Evolutionary conservation across 1,140 invertebrate genomes (phyloP).

Genomic region (Diorhabda sublineata): DNA sequence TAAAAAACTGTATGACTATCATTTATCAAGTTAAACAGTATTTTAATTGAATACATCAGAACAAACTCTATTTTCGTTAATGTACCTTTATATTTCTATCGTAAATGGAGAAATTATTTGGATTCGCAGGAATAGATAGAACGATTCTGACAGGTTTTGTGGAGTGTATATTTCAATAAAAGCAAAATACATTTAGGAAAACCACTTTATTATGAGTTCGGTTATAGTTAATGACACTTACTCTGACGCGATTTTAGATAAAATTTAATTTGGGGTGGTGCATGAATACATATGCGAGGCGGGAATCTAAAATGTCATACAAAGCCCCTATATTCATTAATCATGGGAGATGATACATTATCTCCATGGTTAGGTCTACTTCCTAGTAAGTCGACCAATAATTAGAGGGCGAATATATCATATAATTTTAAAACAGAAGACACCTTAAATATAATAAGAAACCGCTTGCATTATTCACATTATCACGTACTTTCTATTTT

Average conservation of each 20-base stretch:
- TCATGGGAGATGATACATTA: slow-evolving; percentile 34
- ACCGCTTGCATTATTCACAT: too few relatives aligned
- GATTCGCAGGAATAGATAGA: background rate
- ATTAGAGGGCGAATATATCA: too few relatives aligned
- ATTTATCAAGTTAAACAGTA: too few relatives aligned
- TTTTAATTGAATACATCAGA: too few relatives aligned
- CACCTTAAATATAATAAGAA: too few relatives aligned
- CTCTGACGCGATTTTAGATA: slow-evolving; percentile 11
- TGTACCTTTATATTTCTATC: too few relatives aligned
- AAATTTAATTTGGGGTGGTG: slow-evolving; percentile 16
- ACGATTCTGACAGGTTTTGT: slow-evolving; percentile 11
- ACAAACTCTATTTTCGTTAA: too few relatives aligned
- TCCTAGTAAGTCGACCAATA: background rate
- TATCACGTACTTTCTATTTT: too few relatives aligned
- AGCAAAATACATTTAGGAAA: slow-evolving; percentile 16
- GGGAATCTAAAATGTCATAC: slow-evolving; percentile 31
- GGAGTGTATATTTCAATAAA: slow-evolving; percentile 20
- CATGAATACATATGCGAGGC: slow-evolving; percentile 26
- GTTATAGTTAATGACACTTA: slow-evolving; percentile 19
- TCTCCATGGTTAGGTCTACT: slow-evolving; percentile 14
- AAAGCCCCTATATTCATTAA: slow-evolving; percentile 32
- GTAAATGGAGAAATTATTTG: too few relatives aligned
- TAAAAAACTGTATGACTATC: too few relatives aligned
- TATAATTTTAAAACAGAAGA: too few relatives aligned
- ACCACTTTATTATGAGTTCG: slow-evolving; percentile 20